Evolutionary conservation across 2,797 vertebrate genomes (phyloP).

Genomic region (Acrossocheilus wenchowensis): DNA sequence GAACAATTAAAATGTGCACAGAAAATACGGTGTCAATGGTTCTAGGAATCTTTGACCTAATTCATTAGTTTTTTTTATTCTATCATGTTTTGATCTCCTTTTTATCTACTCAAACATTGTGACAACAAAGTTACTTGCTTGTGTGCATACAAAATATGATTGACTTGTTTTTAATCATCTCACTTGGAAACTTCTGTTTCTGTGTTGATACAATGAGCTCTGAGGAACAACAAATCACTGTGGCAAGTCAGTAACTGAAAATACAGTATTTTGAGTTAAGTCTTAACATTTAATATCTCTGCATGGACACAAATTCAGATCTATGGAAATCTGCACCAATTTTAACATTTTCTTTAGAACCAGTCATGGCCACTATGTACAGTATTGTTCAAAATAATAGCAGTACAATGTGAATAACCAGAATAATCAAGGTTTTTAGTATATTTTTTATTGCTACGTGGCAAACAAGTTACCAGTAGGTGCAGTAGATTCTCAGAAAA

Average conservation of each 20-base stretch:
- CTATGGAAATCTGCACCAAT: background rate
- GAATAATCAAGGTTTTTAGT: too few relatives aligned
- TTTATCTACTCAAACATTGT: background rate
- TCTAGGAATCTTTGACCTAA: background rate
- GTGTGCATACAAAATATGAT: background rate
- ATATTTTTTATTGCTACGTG: too few relatives aligned
- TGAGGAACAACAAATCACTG: background rate
- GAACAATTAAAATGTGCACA: background rate
- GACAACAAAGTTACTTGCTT: background rate
- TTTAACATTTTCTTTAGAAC: background rate
- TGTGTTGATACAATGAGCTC: background rate
- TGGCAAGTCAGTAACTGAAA: background rate
- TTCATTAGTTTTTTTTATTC: background rate
- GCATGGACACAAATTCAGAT: background rate
- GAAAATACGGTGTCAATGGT: background rate
- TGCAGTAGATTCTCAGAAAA: too few relatives aligned
- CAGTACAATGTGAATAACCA: too few relatives aligned
- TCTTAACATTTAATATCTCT: background rate
- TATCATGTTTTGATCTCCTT: background rate
- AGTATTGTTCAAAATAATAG: too few relatives aligned
- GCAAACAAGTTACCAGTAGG: too few relatives aligned
- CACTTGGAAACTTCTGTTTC: background rate
- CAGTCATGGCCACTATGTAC: background rate
- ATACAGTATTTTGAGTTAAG: background rate
- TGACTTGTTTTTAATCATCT: background rate